A percentile compares a stretch with the other conserved stretches of the same genome.
Conservation (phyloP, 2,888 invertebrate species). For the Acanthosoma haemorrhoidale region DNA sequence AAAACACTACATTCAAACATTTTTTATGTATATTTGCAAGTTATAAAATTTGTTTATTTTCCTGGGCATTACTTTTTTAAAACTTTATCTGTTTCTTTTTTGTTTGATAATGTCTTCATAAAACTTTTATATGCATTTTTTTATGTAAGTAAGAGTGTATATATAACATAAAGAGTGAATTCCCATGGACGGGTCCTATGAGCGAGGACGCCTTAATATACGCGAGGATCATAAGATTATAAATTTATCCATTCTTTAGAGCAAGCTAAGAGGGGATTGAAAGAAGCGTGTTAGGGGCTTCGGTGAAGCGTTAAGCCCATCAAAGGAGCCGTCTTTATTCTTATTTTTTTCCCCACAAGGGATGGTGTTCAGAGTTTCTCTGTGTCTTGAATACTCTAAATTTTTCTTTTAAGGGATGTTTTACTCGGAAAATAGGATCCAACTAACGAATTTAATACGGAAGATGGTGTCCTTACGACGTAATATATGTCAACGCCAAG, state of each 20-base stretch:
- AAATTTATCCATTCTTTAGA: not conserved
- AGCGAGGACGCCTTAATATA: not conserved
- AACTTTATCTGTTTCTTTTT: too few species aligned
- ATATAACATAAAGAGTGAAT: conserved; percentile 4
- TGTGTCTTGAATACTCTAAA: not conserved
- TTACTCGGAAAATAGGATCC: not conserved
- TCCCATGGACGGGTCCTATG: too few species aligned
- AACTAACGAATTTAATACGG: conserved; percentile 3
- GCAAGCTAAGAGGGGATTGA: not conserved
- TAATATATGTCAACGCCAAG: conserved; percentile 6
- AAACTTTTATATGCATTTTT: too few species aligned
- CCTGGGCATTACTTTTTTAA: too few species aligned
- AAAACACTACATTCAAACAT: too few species aligned
- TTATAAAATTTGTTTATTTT: too few species aligned
- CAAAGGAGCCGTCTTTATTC: conserved; percentile 13
- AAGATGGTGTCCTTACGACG: not conserved
- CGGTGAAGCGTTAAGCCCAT: conserved; percentile 17
- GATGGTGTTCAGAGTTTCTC: not conserved
- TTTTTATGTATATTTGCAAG: too few species aligned
- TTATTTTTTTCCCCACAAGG: conserved; percentile 16
- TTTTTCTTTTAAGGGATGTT: not conserved
- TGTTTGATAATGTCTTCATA: too few species aligned
- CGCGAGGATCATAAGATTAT: conserved; percentile 3
- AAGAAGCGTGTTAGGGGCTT: not conserved
- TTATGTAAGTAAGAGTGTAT: too few species aligned